Evolutionary conservation across 2,113 vertebrate genomes (phyloP).

Genomic region (Austrofundulus limnaeus): DNA sequence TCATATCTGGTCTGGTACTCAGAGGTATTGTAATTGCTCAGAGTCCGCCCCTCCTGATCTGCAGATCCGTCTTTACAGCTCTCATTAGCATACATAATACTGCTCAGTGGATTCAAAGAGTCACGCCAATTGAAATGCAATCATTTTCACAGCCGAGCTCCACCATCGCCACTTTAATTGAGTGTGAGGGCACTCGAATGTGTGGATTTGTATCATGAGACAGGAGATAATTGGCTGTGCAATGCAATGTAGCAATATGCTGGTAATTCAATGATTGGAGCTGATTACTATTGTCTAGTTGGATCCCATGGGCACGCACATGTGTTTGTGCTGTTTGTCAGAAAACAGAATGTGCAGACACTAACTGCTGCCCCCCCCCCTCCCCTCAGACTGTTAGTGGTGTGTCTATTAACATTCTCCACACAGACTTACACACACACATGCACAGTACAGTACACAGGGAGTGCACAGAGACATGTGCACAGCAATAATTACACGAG

Average conservation of each 20-base stretch:
- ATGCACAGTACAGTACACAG: constrained; percentile 20
- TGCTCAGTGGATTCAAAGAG: constrained; percentile 65
- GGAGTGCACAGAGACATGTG: constrained; percentile 17
- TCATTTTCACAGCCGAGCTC: constrained; percentile 64
- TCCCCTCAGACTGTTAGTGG: constrained; percentile 31
- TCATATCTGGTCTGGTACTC: constrained; percentile 43
- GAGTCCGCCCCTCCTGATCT: constrained; percentile 41
- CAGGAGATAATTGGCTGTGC: constrained; percentile 69
- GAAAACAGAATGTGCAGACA: constrained; percentile 41
- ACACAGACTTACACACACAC: constrained; percentile 14
- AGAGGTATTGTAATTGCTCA: constrained; percentile 61
- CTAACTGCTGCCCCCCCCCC: constrained; percentile 48
- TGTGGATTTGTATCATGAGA: constrained; percentile 54
- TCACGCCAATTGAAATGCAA: constrained; percentile 71
- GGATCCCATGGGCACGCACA: constrained; percentile 48
- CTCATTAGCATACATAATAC: constrained; percentile 76
- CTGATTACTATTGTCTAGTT: constrained; percentile 74
- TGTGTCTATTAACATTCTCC: constrained; percentile 14
- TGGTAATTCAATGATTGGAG: constrained; percentile 70
- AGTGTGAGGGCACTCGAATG: constrained; percentile 40
- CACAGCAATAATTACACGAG: constrained; percentile 19
- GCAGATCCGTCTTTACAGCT: constrained; percentile 63
- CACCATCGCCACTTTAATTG: constrained; percentile 63
- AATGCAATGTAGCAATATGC: constrained; percentile 60
- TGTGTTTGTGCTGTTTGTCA: constrained; percentile 53